Base-by-base conservation (phyloP, 2,797 vertebrate species). In the Gephyroberyx darwinii region DNA sequence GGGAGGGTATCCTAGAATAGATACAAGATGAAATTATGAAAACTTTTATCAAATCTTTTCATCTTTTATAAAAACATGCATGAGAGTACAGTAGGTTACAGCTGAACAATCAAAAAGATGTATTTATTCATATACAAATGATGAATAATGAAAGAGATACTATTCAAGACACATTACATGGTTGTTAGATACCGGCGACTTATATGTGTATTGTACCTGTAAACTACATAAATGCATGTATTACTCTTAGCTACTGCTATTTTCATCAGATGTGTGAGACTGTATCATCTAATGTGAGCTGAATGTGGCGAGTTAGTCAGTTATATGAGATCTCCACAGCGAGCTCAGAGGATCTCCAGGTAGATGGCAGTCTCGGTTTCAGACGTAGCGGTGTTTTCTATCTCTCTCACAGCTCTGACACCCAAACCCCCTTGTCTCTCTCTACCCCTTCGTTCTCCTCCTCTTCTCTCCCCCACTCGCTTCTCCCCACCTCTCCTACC, bases 291-390 rank as follows among this genome's bases (percentile, higher is more conserved):
- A 26, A 47, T 50, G 17, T 1, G 35, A 65, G 14, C 50, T 59
- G 43, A 68, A 68, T 65, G 54, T 5, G 45, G 31, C 35, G 45
- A 17, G 19, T 52, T 17, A 63, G 19, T 52, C 17, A 63, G 50
- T 65, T 26, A 19, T 43, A 22, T 19, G 31, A 56, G 10, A 5
- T 26, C 26, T 26, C 26, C 26, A 26, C 26, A 26, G 26, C 26
- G 26, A 69, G 53, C 19, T 93, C 82, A 94, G 52, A 94, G 86
- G 74, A 94, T 89, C 78, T 95, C 94, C 59, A 95, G 63, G 76
- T 94, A 94, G 60, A 94, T 90, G 63, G 84, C 91, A 0, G 90
- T 88, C 16, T 94, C 93, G 14, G 88, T 57, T 10, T 93, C 92
- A 9, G 66, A 55, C 1, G 10, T 59, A n/a, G 80, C 39, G 5